Conservation (phyloP, 2,888 invertebrate genomes). For the Heliconius ethilla region DNA sequence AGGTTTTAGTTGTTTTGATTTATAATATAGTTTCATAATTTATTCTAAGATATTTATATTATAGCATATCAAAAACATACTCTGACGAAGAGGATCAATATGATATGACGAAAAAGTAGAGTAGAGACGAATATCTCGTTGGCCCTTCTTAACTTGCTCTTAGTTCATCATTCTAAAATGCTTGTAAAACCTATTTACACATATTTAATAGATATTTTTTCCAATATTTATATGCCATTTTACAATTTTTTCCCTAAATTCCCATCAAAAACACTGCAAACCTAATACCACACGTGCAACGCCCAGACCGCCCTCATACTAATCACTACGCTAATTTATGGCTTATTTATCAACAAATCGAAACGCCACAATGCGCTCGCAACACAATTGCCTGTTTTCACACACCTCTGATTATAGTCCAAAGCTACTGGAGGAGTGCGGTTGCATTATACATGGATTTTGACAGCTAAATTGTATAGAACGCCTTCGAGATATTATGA, state of each 20-base stretch:
- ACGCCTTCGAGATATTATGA: background rate
- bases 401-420: slow-evolving; percentile 66
- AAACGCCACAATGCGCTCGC: slow-evolving; percentile 46
- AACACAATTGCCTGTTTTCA: slow-evolving; percentile 74
- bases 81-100: no score
- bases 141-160: no score
- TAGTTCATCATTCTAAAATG: no score
- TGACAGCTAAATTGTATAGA: slow-evolving; percentile 16
- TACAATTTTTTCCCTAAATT: slow-evolving; percentile 8
- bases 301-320: slow-evolving; percentile 39
- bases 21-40: background rate
- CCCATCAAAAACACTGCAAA: slow-evolving; percentile 17
- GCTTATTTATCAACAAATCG: slow-evolving; percentile 48
- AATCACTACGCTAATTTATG: slow-evolving; percentile 41
- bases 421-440: slow-evolving; percentile 50
- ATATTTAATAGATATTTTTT: background rate
- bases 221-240: background rate
- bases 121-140: no score
- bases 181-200: no score
- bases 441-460: slow-evolving; percentile 50
- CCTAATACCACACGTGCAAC: slow-evolving; percentile 20
- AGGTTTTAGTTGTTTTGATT: background rate
- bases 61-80: no score
- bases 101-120: no score
- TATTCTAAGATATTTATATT: background rate